These are phyloP conservation scores for Mamestra brassicae DNA, from an alignment of 2,888 invertebrate genomes.

Conservation along the genomic window DNA sequence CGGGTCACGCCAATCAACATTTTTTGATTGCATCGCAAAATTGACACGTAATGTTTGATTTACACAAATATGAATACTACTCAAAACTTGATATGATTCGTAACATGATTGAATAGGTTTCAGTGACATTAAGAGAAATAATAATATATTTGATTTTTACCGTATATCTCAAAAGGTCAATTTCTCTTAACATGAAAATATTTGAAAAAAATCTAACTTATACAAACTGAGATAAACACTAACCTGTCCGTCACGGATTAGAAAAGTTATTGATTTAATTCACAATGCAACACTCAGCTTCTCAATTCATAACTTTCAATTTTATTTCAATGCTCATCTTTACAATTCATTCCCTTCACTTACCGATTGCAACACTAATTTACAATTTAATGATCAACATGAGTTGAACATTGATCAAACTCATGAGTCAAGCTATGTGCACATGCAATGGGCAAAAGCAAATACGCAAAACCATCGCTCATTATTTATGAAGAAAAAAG, in stretches of 20 bases:
- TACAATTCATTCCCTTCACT: conserved; percentile 13
- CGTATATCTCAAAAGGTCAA: not conserved
- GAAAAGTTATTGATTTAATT: conserved; percentile 4
- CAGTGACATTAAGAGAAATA: not conserved
- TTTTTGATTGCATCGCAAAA: not conserved
- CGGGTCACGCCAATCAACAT: not conserved
- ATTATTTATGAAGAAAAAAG: conserved; percentile 9
- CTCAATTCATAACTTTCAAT: conserved; percentile 27
- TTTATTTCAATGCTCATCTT: conserved; percentile 1
- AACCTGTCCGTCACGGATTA: not conserved
- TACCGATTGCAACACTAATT: not conserved
- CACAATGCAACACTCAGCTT: not conserved
- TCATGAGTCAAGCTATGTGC: not conserved
- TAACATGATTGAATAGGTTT: not conserved
- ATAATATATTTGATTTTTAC: not conserved
- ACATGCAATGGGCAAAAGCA: conserved; percentile 9
- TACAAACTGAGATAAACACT: not conserved
- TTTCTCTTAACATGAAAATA: not conserved
- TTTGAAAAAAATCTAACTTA: not conserved
- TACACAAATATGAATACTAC: not conserved
- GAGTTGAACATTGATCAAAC: not conserved
- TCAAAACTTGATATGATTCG: not conserved
- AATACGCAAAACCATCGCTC: conserved; percentile 13
- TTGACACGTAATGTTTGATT: not conserved
- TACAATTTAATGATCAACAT: conserved; percentile 1